A percentile compares a stretch with the other conserved stretches of the same genome.
Conservation (phyloP, 2,797 vertebrate genomes). For the Clarias fuscus region DNA sequence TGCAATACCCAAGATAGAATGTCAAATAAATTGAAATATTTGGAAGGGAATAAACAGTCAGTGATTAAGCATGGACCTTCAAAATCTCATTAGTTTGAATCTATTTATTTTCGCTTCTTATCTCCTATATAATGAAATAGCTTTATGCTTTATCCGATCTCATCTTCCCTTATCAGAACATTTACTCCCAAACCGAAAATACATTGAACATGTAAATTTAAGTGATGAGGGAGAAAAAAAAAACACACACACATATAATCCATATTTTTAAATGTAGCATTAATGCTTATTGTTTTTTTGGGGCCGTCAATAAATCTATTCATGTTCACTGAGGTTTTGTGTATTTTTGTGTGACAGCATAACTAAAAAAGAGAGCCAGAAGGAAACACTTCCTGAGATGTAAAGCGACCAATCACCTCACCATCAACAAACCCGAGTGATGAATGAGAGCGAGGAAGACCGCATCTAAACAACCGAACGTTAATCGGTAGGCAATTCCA, state of each 20-base stretch:
- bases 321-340: background rate
- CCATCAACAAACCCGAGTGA: too few relatives aligned
- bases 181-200: background rate
- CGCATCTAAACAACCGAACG: too few relatives aligned
- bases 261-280: background rate
- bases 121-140: background rate
- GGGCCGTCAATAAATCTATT: background rate
- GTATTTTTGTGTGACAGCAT: too few relatives aligned
- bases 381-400: too few relatives aligned
- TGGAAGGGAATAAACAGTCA: constrained; percentile 12
- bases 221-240: background rate
- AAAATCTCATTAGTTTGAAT: background rate
- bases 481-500: too few relatives aligned
- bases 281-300: background rate
- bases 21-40: background rate
- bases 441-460: too few relatives aligned
- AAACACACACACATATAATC: too few relatives aligned
- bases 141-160: background rate
- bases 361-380: too few relatives aligned
- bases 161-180: background rate
- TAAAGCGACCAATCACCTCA: too few relatives aligned
- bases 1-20: background rate
- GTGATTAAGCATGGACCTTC: background rate
- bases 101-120: background rate
- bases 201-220: background rate